Percentiles rank a stretch among this genome's conserved stretches.
Conservation (phyloP, 2,888 invertebrate species). For the Pasiphila rectangulata region DNA sequence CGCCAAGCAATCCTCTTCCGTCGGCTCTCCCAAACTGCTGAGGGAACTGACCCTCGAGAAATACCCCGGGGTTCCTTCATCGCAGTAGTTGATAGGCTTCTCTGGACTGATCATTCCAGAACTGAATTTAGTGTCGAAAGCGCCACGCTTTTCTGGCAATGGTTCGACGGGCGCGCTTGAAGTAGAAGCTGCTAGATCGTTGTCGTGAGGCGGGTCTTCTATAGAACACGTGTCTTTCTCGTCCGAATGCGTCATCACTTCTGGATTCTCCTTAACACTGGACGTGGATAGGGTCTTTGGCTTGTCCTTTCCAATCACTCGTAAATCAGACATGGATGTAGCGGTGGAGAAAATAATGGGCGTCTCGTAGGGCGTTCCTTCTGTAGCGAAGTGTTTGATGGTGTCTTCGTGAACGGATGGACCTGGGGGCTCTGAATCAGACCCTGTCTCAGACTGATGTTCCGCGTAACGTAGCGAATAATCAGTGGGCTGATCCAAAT, state of each 20-base stretch:
- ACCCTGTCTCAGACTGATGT: constrained; percentile 85
- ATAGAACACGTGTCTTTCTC: constrained; percentile 75
- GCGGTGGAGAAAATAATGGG: constrained; percentile 92
- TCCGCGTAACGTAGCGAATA: constrained; percentile 94
- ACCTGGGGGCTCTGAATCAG: constrained; percentile 75
- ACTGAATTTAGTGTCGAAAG: constrained; percentile 79
- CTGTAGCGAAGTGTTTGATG: constrained; percentile 94
- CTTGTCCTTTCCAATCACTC: constrained; percentile 77
- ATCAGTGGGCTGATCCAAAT: constrained; percentile 95
- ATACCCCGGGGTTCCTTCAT: constrained; percentile 92
- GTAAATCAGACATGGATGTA: constrained; percentile 93
- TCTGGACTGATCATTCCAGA: constrained; percentile 89
- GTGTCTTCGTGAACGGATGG: constrained; percentile 87
- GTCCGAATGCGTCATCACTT: constrained; percentile 74
- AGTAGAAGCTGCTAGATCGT: constrained; percentile 63
- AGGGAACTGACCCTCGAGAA: constrained; percentile 85
- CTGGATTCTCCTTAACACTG: constrained; percentile 64
- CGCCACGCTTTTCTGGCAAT: constrained; percentile 52
- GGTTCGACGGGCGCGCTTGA: constrained; percentile 49
- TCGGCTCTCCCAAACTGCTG: constrained; percentile 81
- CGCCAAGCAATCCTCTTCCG: constrained; percentile 67
- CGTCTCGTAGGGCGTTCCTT: constrained; percentile 92
- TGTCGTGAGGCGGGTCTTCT: constrained; percentile 73
- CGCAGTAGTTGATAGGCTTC: constrained; percentile 91
- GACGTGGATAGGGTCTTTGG: constrained; percentile 45